Base-by-base conservation (phyloP, 2,113 vertebrate genomes). In the Haemorhous mexicanus region DNA sequence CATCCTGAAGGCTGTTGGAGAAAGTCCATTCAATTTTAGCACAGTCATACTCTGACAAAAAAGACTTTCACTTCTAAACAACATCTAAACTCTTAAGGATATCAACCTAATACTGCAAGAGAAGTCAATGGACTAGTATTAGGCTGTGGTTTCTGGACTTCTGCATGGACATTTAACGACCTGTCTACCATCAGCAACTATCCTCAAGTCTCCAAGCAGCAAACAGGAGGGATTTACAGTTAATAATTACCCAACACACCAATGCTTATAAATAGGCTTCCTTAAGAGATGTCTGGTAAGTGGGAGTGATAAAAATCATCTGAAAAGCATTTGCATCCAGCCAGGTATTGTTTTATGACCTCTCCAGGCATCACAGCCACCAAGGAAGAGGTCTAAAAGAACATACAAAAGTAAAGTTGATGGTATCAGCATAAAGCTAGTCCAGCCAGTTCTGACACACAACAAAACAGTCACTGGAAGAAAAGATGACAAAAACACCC, bases 351-450 rank as follows among this genome's bases (percentile, higher is more conserved):
- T 58, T 91, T 46, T 83, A 67, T 46, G 43, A 84, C 14, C 39
- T 81, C 68, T 86, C 77, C 32, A 64, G 63, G 35, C n/a, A 84
- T 39, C 28, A 39, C 18, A 59, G 46, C 14, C 90, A 67, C 9
- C 23, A 63, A 91, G 59, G 15, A 87, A 90, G 88, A 89, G 26
- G 50, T 91, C 84, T 92, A 79, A 78, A 91, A 74, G 41, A 47
- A 72, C 16, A 66, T 44, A 79, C 13, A 73, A 37, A 94, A 87
- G 22, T 14, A 50, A 81, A 69, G 62, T 20, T 72, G 89, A 96
- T 81, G 43, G 23, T 32, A 83, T 86, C 74, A 41, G 84, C 56
- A 84, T 22, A 81, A 95, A 97, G 87, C 88, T 94, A 89, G 84
- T 91, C 55, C 87, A 91, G 91, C 41, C 19, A 70, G 83, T 89